Evolutionary conservation across 2,797 vertebrate species (phyloP), one percentile per base, ranked within the genome.

Genomic region (Atherinosoma microstoma): DNA sequence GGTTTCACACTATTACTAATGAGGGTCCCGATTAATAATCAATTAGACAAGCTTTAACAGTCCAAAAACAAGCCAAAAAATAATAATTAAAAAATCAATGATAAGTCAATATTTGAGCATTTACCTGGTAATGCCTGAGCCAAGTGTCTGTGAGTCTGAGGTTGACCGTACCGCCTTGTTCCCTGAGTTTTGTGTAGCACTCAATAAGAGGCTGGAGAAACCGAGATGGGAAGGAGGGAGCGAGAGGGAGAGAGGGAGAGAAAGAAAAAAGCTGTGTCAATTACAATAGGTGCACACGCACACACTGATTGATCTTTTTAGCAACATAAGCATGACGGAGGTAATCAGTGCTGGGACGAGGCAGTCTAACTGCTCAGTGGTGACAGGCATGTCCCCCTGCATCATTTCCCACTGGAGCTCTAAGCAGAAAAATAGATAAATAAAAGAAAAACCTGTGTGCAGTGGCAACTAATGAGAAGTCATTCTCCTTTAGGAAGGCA

Each of bases 101-200:
- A 56, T 15, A 30, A 30, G 16, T 7, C 1, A 30, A 57, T 1
- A 30, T 32, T 32, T 29, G 54, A 24, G 32, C 15, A 40, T 34
- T 74, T 92, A 99, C 98, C 98, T 99, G 98, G 78, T 99, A 99
- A 90, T 95, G 96, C 73, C 98, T 90, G 38, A 99, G 95, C 98
- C 98, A 99, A 29, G 96, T 97, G 91, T 99, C 97, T 4, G 96
- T 96, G 45, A 99, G 92, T 64, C 94, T 94, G 49, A 99, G 94
- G 91, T 95, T 96, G 76, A 99, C 89, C 1, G 96, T 94, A 0
- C 97, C 97, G 0, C 98, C 97, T 45, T 93, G 94, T 81, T 98
- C 98, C 82, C 95, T 95, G 68, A 99, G 96, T 86, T 98, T 98
- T 9, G 96, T 96, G 90, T 96, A 99, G 89, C 98, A 98, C 74